These are phyloP conservation scores for Eupithecia exiguata DNA, from an alignment of 2,888 invertebrate species.

Conservation along the genomic window DNA sequence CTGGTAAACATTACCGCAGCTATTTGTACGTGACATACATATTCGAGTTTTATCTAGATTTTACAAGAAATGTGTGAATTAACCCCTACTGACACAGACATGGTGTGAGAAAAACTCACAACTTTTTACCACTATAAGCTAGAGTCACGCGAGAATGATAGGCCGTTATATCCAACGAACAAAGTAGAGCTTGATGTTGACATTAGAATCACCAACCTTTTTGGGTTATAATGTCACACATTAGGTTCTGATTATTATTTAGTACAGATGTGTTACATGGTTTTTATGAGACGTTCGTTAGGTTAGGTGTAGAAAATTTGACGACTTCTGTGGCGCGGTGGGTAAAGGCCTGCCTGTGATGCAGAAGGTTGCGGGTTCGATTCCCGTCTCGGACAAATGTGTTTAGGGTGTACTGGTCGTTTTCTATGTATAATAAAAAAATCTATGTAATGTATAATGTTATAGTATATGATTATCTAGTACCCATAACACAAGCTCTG, in stretches of 20 bases:
- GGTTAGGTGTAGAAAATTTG: too few relatives aligned
- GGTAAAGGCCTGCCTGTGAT: too few relatives aligned
- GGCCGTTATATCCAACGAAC: conserved; percentile 3
- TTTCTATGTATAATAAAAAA: too few relatives aligned
- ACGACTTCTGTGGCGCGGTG: too few relatives aligned
- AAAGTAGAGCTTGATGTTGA: conserved; percentile 9
- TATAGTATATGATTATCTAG: too few relatives aligned
- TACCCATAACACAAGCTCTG: too few relatives aligned
- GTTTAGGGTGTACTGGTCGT: too few relatives aligned
- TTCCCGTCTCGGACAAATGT: too few relatives aligned
- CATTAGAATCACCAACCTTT: not conserved
- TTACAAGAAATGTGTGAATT: not conserved
- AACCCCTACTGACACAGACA: not conserved
- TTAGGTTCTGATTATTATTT: not conserved
- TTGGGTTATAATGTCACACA: not conserved
- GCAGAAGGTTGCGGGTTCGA: too few relatives aligned
- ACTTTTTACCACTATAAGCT: not conserved
- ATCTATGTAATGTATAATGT: too few relatives aligned
- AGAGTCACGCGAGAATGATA: not conserved
- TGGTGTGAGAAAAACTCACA: not conserved
- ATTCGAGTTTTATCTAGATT: not conserved
- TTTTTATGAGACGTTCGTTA: not conserved
- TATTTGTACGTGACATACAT: not conserved
- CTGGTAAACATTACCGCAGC: not conserved
- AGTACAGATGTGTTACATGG: not conserved